These are phyloP conservation scores for Musca vetustissima DNA, from an alignment of 1,140 invertebrate genomes.

Conservation along the genomic window DNA sequence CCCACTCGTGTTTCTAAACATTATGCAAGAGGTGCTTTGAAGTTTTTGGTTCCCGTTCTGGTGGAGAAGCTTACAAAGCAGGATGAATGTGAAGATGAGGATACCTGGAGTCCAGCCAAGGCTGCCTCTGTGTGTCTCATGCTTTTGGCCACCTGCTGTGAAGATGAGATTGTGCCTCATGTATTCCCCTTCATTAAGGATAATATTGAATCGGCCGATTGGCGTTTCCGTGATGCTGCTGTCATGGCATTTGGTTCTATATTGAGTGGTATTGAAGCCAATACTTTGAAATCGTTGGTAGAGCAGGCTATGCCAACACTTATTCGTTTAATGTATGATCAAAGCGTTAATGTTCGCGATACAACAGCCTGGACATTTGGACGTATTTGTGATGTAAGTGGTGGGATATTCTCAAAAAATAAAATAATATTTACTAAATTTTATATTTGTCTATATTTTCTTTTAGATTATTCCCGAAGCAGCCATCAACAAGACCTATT, in stretches of 20 bases:
- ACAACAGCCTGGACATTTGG: constrained; percentile 98
- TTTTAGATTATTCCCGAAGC: constrained; percentile 84
- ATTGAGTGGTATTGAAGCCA: constrained; percentile 87
- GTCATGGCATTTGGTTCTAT: constrained; percentile 99
- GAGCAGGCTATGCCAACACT: constrained; percentile 95
- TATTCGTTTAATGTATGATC: constrained; percentile 92
- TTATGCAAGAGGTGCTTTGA: constrained; percentile 95
- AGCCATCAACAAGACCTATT: constrained; percentile 85
- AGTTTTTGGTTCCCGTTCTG: constrained; percentile 92
- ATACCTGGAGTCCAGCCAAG: constrained; percentile 99
- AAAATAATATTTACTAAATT: not conserved
- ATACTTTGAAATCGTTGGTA: constrained; percentile 87
- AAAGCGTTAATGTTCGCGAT: constrained; percentile 90
- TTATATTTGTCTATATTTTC: not conserved
- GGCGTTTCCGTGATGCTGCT: constrained; percentile 95
- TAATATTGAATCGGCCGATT: constrained; percentile 92
- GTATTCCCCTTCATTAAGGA: constrained; percentile 97
- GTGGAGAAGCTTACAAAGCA: constrained; percentile 95
- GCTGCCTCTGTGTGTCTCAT: constrained; percentile 99
- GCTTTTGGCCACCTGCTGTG: constrained; percentile 94
- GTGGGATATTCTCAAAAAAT: not conserved
- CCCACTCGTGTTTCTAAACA: constrained; percentile 85
- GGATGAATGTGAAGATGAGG: constrained; percentile 92
- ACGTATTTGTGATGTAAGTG: constrained; percentile 82
- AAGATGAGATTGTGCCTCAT: constrained; percentile 93